These are phyloP conservation scores for Willisornis vidua DNA, from an alignment of 2,113 vertebrate species.

Conservation along the genomic window DNA sequence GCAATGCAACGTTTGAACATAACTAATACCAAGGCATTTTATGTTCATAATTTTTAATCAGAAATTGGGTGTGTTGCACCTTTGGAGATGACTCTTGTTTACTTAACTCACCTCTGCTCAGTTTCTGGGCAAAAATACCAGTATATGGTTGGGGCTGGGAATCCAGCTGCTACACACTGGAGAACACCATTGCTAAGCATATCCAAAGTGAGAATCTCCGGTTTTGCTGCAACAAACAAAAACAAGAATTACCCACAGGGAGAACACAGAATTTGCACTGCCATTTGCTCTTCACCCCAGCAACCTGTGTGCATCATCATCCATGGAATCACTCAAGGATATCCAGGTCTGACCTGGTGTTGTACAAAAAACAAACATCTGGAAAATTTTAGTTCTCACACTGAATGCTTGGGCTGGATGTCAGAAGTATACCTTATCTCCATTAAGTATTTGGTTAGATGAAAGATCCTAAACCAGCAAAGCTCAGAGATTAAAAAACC, in stretches of 20 bases:
- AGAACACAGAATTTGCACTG: background rate
- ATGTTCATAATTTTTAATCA: background rate
- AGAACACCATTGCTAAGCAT: constrained; percentile 86
- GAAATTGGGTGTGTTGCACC: background rate
- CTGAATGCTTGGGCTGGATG: background rate
- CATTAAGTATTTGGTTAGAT: background rate
- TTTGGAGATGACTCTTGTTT: background rate
- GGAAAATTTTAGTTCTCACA: background rate
- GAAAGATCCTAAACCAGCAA: background rate
- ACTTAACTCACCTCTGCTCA: constrained; percentile 82
- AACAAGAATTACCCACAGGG: background rate
- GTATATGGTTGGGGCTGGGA: constrained; percentile 89
- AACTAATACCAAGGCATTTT: background rate
- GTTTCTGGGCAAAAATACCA: constrained; percentile 93
- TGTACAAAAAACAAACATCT: background rate
- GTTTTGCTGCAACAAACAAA: constrained; percentile 83
- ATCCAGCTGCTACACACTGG: constrained; percentile 90
- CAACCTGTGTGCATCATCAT: background rate
- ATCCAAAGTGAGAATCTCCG: constrained; percentile 86
- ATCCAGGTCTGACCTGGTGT: background rate
- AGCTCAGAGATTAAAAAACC: background rate
- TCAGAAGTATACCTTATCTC: background rate
- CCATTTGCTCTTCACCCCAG: background rate
- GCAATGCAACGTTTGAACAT: background rate
- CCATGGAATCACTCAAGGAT: background rate